Base-by-base conservation (phyloP, 2,888 invertebrate species). In the Strigamia maritima region DNA sequence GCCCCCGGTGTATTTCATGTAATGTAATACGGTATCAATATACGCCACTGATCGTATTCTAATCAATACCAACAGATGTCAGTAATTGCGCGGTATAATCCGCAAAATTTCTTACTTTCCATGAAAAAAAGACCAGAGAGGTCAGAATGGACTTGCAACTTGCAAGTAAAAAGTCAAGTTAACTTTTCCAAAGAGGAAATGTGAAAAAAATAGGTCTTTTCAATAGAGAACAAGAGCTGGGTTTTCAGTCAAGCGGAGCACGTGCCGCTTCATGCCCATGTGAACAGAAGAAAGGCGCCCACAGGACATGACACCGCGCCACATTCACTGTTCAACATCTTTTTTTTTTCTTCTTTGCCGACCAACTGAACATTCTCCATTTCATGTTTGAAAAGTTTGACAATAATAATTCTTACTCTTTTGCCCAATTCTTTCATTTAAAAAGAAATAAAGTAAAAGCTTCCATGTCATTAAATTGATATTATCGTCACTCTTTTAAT, bases 301-400 rank as follows among this genome's bases (percentile, higher is more conserved):
- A 70, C 70, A 70, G 70, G 70, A 70, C 70, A 70, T 16, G 70
- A 70, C 70, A 26, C 28, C 28, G 70, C 70, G 70, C 70, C 70
- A 70, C 70, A 70, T 70, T 70, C 70, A 70, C 70, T 70, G 70
- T 70, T 70, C 70, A 70, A 70, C 70, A 70, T 70, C 70, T 70
- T 70, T 70, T 70, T 60, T n/a, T 70, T 26, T 26, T 22, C 70
- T 14, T 19, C 49, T 49, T 49, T 49, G 28, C 28, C 70, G 70
- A 70, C 26, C 28, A 70, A 70, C 26, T 70, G 26, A 70, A 70
- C 70, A 70, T 70, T 28, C 70, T 70, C 28, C n/a, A n/a, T 65
- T 70, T 70, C 70, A 70, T 70, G 70, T 70, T 28, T 26, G 70
- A 70, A 70, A 70, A 70, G 28, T 70, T 70, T 28, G 12, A 70